Evolutionary conservation across 2,113 vertebrate genomes (phyloP).

Genomic region (Columbina picui): DNA sequence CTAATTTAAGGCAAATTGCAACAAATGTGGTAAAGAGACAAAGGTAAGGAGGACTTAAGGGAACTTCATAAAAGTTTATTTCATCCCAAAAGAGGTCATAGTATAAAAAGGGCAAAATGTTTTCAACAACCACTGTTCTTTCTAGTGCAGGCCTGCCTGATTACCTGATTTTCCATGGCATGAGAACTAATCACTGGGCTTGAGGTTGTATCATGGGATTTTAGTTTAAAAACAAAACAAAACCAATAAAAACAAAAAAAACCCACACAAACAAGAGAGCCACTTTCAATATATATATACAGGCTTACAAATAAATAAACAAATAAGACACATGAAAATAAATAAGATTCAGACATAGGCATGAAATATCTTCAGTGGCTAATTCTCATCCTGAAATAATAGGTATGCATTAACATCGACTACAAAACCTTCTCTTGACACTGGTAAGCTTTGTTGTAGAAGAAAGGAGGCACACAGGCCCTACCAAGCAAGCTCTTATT

Average conservation of each 20-base stretch:
- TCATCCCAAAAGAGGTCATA: neutral
- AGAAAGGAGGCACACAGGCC: neutral
- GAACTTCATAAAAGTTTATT: neutral
- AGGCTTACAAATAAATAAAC: neutral
- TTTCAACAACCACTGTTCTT: neutral
- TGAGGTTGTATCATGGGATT: neutral
- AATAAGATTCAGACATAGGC: neutral
- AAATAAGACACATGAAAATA: neutral
- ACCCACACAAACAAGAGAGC: neutral
- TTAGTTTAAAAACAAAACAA: neutral
- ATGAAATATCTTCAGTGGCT: neutral
- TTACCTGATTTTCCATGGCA: neutral
- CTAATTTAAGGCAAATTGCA: neutral
- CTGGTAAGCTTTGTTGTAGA: conserved; percentile 21
- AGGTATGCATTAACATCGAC: neutral
- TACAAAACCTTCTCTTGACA: conserved; percentile 3
- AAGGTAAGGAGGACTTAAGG: neutral
- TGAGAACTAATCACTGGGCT: neutral
- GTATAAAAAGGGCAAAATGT: neutral
- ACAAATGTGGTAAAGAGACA: neutral
- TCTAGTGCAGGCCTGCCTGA: neutral
- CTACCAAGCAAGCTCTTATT: conserved; percentile 17
- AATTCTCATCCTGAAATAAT: neutral
- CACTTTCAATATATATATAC: neutral
- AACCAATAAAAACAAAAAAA: too few species aligned